A percentile compares a stretch with the other conserved stretches of the same genome.
Conservation (phyloP, 2,113 vertebrate genomes). For the Hyaena hyaena region DNA sequence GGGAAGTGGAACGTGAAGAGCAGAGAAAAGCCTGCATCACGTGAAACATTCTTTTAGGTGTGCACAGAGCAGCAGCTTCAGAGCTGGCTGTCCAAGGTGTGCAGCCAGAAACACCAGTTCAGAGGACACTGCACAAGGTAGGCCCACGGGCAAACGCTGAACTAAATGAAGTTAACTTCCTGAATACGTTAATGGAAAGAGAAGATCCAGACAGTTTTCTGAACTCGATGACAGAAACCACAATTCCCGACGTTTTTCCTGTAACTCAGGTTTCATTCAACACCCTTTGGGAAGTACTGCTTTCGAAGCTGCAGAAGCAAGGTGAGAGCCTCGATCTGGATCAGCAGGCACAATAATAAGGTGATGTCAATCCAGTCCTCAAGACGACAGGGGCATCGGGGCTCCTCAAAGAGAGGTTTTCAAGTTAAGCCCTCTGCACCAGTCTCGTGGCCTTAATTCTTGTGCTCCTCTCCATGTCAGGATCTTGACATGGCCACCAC, state of each 20-base stretch:
- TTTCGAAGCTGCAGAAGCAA: neutral
- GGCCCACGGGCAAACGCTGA: neutral
- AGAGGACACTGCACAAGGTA: neutral
- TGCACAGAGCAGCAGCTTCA: neutral
- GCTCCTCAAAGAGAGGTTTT: neutral
- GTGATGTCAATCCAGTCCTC: neutral
- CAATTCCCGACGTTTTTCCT: neutral
- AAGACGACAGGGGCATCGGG: neutral
- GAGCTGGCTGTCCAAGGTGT: neutral
- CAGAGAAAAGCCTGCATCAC: neutral
- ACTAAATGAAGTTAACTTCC: neutral
- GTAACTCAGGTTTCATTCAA: neutral
- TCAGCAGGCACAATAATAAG: neutral
- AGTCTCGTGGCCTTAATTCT: neutral
- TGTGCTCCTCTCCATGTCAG: neutral
- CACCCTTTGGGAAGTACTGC: neutral
- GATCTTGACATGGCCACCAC: neutral
- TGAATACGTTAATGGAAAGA: neutral
- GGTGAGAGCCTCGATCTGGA: neutral
- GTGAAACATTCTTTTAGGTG: neutral
- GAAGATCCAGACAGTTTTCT: neutral
- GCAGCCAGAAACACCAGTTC: neutral
- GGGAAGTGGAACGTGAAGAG: neutral
- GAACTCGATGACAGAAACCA: neutral
- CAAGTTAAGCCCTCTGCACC: neutral